Conservation (phyloP, 2,888 invertebrate species). For the Nysson spinosus region DNA sequence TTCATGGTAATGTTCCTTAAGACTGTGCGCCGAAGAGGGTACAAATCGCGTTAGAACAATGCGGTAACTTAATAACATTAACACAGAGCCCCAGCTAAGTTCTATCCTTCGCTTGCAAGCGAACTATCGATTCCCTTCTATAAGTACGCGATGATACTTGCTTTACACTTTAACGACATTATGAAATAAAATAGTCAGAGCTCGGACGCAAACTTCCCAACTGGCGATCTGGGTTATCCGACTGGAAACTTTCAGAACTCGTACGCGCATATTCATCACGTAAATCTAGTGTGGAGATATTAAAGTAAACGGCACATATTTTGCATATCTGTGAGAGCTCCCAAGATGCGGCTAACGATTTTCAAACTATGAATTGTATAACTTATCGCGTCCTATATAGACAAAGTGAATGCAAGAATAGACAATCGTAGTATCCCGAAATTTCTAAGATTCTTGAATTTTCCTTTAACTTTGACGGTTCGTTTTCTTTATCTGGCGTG, state of each 20-base stretch:
- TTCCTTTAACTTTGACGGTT: slow-evolving; percentile 27
- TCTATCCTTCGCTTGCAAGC: slow-evolving; percentile 5
- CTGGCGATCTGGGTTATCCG: no score
- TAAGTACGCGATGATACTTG: slow-evolving; percentile 12
- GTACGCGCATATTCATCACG: no score
- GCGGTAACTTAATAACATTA: slow-evolving; percentile 7
- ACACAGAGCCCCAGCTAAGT: neutral
- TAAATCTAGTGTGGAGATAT: no score
- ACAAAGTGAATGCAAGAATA: no score
- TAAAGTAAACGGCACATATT: no score
- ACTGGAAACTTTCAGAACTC: no score
- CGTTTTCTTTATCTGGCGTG: slow-evolving; percentile 30
- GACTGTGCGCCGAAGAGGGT: slow-evolving; percentile 1
- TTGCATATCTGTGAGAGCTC: no score
- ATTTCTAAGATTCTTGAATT: neutral
- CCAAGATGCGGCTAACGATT: no score
- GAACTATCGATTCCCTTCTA: slow-evolving; percentile 16
- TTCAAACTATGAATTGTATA: no score
- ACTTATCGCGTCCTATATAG: no score
- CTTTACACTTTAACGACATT: slow-evolving; percentile 6
- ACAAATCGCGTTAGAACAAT: neutral
- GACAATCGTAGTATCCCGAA: no score
- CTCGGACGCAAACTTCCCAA: no score
- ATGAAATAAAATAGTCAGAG: neutral
- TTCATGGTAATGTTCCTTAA: slow-evolving; percentile 6